Base-by-base conservation (phyloP, 1,140 invertebrate species). In the Hyposmocoma kahamanoa region DNA sequence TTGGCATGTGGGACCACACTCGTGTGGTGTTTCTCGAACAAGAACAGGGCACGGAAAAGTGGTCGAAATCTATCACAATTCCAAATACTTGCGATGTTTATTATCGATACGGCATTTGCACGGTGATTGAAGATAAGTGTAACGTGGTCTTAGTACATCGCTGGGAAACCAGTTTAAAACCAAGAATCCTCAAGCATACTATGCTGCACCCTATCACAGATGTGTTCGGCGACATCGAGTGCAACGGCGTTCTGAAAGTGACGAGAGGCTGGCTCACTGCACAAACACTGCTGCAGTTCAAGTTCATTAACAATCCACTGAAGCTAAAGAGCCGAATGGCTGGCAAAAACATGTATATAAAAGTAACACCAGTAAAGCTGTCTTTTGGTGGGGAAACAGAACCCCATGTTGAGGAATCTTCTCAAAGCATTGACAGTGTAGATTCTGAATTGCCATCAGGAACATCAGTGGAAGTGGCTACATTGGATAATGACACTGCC, bases 261-360 rank as follows among this genome's bases (percentile, higher is more conserved):
- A 92, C 94, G 64, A 89, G 90, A 42, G 96, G 96, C 0, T 98
- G 96, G 96, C 83, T 98, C 0, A 96, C 92, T 19, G 89, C 91
- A 49, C 95, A 97, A 76, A 93, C 92, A 22, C 88, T 96, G 42
- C 89, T 98, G 39, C 96, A 98, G 77, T 90, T 98, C 38, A 95
- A 96, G 77, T 88, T 97, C 64, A 92, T 92, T 63, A 92, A 93
- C 62, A 93, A 93, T 68, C 94, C 96, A 1, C 91, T 98, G 50
- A 91, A 91, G 50, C 89, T 97, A 49, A 96, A 95, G 67, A 92
- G 91, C 58, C 91, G 95, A 72, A 88, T 92, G 13, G 39, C 55
- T 61, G 90, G 90, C 59, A 90, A 89, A 59, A 87, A 89, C 50
- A 88, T 95, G 54, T 88, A 89, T 62, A 91, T 93, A 41, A 94